These are phyloP conservation scores for Auanema freiburgensis DNA, from an alignment of 2,888 invertebrate species.

Conservation along the genomic window DNA sequence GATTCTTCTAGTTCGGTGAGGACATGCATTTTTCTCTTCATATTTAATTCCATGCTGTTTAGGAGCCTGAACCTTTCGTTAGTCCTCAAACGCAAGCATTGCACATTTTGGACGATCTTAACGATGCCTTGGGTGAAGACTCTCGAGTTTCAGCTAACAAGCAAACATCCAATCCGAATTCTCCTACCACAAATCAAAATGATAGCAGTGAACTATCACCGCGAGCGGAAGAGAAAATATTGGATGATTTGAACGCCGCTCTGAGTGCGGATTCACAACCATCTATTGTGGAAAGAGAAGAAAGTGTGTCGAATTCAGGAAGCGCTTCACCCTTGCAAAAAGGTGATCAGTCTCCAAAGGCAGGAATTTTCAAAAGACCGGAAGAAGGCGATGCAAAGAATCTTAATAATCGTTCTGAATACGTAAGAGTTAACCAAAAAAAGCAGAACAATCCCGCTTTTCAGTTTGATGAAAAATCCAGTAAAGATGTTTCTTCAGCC, in stretches of 20 bases:
- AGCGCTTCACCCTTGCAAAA: too few species aligned
- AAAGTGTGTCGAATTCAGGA: slow-evolving; percentile 10
- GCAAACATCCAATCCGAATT: not conserved
- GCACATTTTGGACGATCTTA: slow-evolving; percentile 59
- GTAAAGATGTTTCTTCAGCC: slow-evolving; percentile 29
- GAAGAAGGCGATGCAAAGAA: too few species aligned
- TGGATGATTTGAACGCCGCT: too few species aligned
- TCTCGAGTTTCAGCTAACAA: not conserved
- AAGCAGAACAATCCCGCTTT: too few species aligned
- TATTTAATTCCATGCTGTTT: too few species aligned
- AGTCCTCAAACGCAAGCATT: slow-evolving; percentile 52
- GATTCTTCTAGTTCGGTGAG: too few species aligned
- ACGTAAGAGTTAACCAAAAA: too few species aligned
- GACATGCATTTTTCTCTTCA: too few species aligned
- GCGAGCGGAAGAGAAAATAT: slow-evolving; percentile 10
- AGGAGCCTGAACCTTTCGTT: slow-evolving; percentile 6
- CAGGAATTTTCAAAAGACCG: not conserved
- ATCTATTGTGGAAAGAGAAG: slow-evolving; percentile 14
- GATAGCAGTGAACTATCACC: not conserved
- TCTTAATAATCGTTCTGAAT: too few species aligned
- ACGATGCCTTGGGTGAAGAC: slow-evolving; percentile 49
- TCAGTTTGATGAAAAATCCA: slow-evolving; percentile 10
- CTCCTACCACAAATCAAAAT: slow-evolving; percentile 4
- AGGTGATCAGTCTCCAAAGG: too few species aligned
- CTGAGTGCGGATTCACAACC: slow-evolving; percentile 14